These are phyloP conservation scores for Antechinus flavipes DNA, from an alignment of 2,113 vertebrate genomes.

Conservation along the genomic window DNA sequence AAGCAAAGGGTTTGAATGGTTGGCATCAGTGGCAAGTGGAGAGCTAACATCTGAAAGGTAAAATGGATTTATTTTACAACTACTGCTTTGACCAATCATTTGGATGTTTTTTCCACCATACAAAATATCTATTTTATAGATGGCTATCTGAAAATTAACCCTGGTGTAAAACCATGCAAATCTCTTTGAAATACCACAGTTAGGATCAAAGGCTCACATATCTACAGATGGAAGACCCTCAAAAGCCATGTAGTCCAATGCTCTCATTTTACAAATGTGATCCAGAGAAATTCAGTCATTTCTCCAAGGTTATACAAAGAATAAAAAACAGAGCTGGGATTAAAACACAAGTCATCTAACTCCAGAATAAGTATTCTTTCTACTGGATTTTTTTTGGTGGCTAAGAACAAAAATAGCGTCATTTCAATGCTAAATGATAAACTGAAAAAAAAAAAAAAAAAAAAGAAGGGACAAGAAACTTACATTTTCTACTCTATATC, in stretches of 20 bases:
- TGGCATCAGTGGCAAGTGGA: constrained; percentile 66
- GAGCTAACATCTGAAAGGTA: constrained; percentile 80
- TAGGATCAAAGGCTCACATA: neutral
- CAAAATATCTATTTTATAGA: neutral
- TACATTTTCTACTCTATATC: constrained; percentile 4
- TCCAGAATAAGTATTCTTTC: neutral
- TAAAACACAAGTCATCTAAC: neutral
- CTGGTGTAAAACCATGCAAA: constrained; percentile 30
- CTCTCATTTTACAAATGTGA: neutral
- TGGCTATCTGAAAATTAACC: constrained; percentile 22
- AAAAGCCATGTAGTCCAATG: neutral
- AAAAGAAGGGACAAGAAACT: constrained; percentile 34
- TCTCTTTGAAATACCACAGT: neutral
- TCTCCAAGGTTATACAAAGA: neutral
- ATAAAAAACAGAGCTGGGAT: neutral
- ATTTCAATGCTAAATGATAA: constrained; percentile 24
- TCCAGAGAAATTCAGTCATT: neutral
- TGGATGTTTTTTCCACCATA: neutral
- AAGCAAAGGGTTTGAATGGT: constrained; percentile 67
- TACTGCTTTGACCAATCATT: constrained; percentile 16
- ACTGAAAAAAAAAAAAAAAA: neutral
- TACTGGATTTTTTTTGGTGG: neutral
- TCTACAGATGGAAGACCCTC: neutral
- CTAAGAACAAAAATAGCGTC: neutral
- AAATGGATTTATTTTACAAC: constrained; percentile 35